A percentile compares a stretch with the other conserved stretches of the same genome.
phyloP scores from a whole-genome alignment of 37 sponge, comb jelly and placozoan genomes.

The Lycopodina hypogea region DNA sequence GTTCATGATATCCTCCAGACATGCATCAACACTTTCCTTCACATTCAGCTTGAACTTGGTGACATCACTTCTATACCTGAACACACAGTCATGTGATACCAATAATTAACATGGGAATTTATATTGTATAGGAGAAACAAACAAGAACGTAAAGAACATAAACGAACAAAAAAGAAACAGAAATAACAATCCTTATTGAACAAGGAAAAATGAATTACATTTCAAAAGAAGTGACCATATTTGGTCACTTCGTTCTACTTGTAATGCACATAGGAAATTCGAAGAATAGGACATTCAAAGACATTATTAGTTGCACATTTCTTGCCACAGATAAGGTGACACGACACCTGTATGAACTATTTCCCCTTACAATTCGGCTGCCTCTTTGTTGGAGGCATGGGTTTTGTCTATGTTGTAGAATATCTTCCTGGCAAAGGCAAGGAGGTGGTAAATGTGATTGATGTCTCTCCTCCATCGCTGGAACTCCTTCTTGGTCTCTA shows the following conservation, averaged over 20 bases:
- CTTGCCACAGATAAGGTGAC: no score
- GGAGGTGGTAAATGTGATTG: slow-evolving; percentile 58
- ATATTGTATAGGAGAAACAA: no score
- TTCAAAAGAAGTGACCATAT: no score
- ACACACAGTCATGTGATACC: background rate
- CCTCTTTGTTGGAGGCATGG: slow-evolving; percentile 54
- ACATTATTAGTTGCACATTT: no score
- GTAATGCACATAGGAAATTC: no score
- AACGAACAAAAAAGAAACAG: background rate
- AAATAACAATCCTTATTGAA: background rate
- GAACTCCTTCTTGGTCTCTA: slow-evolving; percentile 66
- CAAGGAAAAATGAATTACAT: no score
- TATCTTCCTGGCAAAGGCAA: slow-evolving; percentile 58
- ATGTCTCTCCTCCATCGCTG: slow-evolving; percentile 67
- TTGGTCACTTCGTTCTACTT: no score
- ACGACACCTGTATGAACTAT: no score
- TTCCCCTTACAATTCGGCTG: slow-evolving; percentile 64
- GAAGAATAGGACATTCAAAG: no score
- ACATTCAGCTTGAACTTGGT: slow-evolving; percentile 52
- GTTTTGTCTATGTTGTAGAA: slow-evolving; percentile 55
- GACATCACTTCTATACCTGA: slow-evolving; percentile 48
- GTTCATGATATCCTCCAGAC: slow-evolving; percentile 34
- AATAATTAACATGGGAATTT: background rate
- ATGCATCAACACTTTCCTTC: slow-evolving; percentile 52
- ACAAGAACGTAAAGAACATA: no score